Evolutionary conservation across 2,797 vertebrate species (phyloP), one percentile per base, ranked within the genome.

Genomic region (Typhlichthys subterraneus): DNA sequence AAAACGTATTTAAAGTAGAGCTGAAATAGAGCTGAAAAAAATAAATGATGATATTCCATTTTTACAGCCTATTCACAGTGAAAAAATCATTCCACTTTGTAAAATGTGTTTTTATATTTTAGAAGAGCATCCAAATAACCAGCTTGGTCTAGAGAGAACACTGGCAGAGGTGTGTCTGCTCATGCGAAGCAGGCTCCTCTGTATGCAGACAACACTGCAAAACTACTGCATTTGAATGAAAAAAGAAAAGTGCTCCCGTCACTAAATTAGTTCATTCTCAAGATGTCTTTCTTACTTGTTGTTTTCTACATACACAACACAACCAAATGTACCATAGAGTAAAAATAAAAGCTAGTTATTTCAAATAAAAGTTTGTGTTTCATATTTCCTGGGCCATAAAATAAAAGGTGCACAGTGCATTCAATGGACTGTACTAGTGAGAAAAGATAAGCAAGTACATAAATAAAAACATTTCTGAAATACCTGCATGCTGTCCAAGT

Each of bases 401-500:
- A 63, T 56, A 66, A 69, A 65, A 31, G 53, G 51, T 47, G 56
- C 61, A 65, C 65, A 69, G 48, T 48, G 69, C 51, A 61, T 58
- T 57, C 49, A 57, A 50, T 56, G 65, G 19, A 71, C 62, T 75
- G 66, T 50, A 69, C 49, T 12, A 5, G 12, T 70, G 64, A 50
- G 29, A 50, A 51, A 72, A n/a, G 68, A 48, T 62, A 33, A 71
- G 67, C 14, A 81, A 67, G 66, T 66, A 75, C 73, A 83, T 70
- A 79, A 80, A 89, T 82, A 79, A 84, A 88, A 91, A 67, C 78
- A 79, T 75, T 69, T 76, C 80, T 90, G 92, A 92, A 95, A 93
- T 98, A 99, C 97, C 97, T 99, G 97, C 97, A 98, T 98, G 96
- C 95, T 95, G 94, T 99, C 97, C 97, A 98, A 93, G 92, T 97